phyloP scores from a whole-genome alignment of 2,888 invertebrate species.

The Antitype chi region DNA sequence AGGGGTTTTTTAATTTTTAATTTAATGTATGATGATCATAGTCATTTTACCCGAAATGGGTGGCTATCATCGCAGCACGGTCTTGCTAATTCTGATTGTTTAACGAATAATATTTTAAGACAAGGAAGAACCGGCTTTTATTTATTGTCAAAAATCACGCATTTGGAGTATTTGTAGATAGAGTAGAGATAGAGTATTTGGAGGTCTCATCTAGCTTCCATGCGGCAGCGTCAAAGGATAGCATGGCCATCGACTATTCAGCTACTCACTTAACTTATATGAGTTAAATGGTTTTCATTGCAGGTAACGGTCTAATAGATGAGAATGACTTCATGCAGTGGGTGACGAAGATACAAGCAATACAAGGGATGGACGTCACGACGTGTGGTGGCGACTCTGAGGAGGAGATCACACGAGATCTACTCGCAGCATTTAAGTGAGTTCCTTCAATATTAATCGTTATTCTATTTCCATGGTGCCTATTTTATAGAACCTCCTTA shows the following conservation, averaged over 20 bases:
- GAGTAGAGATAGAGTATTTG: too few species aligned
- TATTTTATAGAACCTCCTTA: neutral
- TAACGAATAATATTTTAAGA: neutral
- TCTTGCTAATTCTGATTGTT: conserved; percentile 10
- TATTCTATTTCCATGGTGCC: neutral
- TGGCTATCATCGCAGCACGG: neutral
- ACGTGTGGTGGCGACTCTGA: conserved; percentile 90
- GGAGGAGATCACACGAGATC: conserved; percentile 93
- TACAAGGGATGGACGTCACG: conserved; percentile 91
- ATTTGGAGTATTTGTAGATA: too few species aligned
- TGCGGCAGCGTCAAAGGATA: neutral
- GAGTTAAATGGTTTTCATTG: conserved; percentile 61
- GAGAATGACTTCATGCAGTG: conserved; percentile 95
- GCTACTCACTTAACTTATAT: neutral
- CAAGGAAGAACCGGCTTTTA: neutral
- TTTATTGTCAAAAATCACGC: neutral
- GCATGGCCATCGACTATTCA: neutral
- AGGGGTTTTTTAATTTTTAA: too few species aligned
- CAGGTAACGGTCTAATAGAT: conserved; percentile 94
- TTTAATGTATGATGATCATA: neutral
- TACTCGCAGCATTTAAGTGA: conserved; percentile 96
- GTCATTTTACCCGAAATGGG: conserved; percentile 7
- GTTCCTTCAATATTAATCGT: conserved; percentile 33
- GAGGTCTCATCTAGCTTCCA: neutral
- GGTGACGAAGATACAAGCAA: conserved; percentile 93